These are phyloP conservation scores for Aurelia aurita DNA, from an alignment of 30 jellyfish, hydroid and myxozoan species.

Conservation along the genomic window DNA sequence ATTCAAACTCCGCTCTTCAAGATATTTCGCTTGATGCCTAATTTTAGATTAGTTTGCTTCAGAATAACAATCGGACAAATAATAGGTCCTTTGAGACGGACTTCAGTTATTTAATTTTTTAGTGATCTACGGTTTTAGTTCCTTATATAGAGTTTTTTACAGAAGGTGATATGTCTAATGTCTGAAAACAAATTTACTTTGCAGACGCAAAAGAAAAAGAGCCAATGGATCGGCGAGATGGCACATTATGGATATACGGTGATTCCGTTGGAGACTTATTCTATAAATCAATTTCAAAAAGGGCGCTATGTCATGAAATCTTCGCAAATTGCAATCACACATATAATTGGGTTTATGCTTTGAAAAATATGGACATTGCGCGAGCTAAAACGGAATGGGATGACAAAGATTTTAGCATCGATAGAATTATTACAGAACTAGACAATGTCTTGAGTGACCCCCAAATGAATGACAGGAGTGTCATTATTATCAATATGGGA, in stretches of 20 bases:
- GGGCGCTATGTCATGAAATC: conserved; percentile 76
- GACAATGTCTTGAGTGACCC: conserved; percentile 73
- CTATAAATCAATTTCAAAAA: conserved; percentile 72
- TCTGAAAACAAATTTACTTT: background rate
- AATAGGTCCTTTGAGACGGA: too few relatives aligned
- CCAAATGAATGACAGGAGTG: conserved; percentile 80
- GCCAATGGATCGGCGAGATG: conserved; percentile 63
- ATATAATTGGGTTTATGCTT: conserved; percentile 92
- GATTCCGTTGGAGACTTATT: conserved; percentile 97
- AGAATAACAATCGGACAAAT: too few relatives aligned
- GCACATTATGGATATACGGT: conserved; percentile 96
- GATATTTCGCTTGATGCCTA: too few relatives aligned
- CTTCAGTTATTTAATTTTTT: too few relatives aligned
- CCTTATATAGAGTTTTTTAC: too few relatives aligned
- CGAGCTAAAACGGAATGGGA: conserved; percentile 83
- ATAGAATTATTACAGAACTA: conserved; percentile 77
- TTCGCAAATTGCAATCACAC: conserved; percentile 86
- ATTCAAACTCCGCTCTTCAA: too few relatives aligned
- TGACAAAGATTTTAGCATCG: conserved; percentile 83
- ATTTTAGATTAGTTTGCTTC: too few relatives aligned
- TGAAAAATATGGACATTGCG: conserved; percentile 71
- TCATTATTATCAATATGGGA: conserved; percentile 84
- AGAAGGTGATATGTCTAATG: too few relatives aligned
- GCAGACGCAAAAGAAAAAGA: conserved; percentile 52
- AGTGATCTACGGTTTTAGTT: too few relatives aligned